These are phyloP conservation scores for Marasmarcha lunaedactyla DNA, from an alignment of 2,888 invertebrate species.

Conservation along the genomic window DNA sequence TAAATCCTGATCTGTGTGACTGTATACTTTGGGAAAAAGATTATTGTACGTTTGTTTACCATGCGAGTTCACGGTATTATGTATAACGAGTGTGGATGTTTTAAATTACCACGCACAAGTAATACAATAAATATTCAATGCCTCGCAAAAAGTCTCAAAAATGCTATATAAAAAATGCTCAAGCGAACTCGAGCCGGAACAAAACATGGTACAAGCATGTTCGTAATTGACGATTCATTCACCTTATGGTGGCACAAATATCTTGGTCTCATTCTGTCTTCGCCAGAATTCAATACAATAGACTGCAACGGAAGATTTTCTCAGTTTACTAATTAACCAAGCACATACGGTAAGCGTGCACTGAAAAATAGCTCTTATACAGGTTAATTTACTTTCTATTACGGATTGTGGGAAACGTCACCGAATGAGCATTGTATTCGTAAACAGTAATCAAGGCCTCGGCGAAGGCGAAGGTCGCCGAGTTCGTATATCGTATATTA, in stretches of 20 bases:
- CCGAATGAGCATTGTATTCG: slow-evolving; percentile 55
- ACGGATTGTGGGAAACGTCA: slow-evolving; percentile 22
- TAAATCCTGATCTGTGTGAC: too few species aligned
- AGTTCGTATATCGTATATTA: slow-evolving; percentile 23
- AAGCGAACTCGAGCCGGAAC: too few species aligned
- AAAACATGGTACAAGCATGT: too few species aligned
- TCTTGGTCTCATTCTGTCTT: slow-evolving; percentile 28
- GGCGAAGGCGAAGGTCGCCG: slow-evolving; percentile 49
- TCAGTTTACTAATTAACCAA: slow-evolving; percentile 49
- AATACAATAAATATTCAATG: too few species aligned
- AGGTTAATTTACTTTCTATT: slow-evolving; percentile 23
- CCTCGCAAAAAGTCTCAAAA: too few species aligned
- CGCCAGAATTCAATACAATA: slow-evolving; percentile 23
- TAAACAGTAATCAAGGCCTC: slow-evolving; percentile 61
- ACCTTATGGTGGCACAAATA: slow-evolving; percentile 24
- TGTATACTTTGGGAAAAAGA: too few species aligned
- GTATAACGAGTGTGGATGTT: too few species aligned
- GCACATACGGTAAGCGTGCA: slow-evolving; percentile 24
- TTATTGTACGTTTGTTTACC: too few species aligned
- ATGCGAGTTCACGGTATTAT: too few species aligned
- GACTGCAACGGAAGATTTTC: slow-evolving; percentile 42
- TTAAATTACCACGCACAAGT: too few species aligned
- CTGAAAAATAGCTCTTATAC: slow-evolving; percentile 31
- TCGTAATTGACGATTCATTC: slow-evolving; percentile 34
- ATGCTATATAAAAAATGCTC: too few species aligned